Conservation (phyloP, 2,888 invertebrate species). For the Schizotus pectinicornis region DNA sequence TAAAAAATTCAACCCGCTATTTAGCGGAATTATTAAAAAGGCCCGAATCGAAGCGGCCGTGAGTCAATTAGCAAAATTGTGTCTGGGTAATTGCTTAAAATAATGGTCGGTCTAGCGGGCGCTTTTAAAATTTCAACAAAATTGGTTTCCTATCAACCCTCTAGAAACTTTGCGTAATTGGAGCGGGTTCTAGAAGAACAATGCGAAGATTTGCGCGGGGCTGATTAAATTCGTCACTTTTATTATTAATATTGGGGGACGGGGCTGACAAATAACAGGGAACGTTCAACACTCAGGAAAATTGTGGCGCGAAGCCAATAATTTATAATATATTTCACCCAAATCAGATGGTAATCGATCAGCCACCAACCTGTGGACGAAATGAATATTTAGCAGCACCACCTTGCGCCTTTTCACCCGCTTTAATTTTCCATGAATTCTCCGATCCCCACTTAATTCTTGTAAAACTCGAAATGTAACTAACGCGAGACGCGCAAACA, state of each 20-base stretch:
- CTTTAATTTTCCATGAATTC: constrained; percentile 5
- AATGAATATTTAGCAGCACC: constrained; percentile 21
- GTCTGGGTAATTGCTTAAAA: not conserved
- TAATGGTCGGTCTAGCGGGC: not conserved
- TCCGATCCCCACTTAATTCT: not conserved
- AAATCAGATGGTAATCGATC: constrained; percentile 18
- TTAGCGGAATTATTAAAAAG: not conserved
- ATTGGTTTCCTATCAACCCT: not conserved
- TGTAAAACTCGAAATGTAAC: not conserved
- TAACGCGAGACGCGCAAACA: not conserved
- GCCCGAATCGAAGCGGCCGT: not conserved
- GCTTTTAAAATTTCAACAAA: not conserved
- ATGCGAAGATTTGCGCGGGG: too few relatives aligned
- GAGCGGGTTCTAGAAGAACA: too few relatives aligned
- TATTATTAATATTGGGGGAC: not conserved
- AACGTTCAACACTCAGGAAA: constrained; percentile 2
- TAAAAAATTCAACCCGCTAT: not conserved
- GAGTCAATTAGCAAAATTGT: constrained; percentile 9
- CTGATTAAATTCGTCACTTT: too few relatives aligned
- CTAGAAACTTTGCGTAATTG: too few relatives aligned
- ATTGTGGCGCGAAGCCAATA: constrained; percentile 11
- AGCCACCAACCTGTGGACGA: constrained; percentile 24
- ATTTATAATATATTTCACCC: constrained; percentile 18
- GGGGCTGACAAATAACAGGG: constrained; percentile 4
- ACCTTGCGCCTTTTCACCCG: constrained; percentile 5